Evolutionary conservation across 2,888 invertebrate genomes (phyloP).

Genomic region (Electrophaes corylata): DNA sequence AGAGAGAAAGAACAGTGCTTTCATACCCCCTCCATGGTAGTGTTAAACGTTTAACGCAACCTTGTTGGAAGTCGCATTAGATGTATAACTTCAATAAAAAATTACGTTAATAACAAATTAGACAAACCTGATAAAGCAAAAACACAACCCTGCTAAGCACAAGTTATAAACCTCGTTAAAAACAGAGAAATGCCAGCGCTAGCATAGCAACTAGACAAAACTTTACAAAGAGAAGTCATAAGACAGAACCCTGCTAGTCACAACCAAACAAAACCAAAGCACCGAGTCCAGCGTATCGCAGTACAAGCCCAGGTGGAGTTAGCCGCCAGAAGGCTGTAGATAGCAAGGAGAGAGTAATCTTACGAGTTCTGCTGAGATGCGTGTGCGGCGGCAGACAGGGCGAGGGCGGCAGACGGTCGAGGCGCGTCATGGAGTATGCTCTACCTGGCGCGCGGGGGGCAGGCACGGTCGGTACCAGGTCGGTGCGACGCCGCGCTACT

Average conservation of each 20-base stretch:
- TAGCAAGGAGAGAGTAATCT: slow-evolving; percentile 41
- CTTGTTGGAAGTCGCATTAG: no score
- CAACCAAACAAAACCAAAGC: background rate
- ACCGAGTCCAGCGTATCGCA: background rate
- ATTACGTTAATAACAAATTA: no score
- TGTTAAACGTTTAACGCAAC: no score
- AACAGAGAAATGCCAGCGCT: no score
- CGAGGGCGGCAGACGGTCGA: slow-evolving; percentile 85
- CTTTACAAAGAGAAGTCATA: background rate
- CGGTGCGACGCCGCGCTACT: slow-evolving; percentile 93
- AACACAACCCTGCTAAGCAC: no score
- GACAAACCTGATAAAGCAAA: no score
- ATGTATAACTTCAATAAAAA: no score
- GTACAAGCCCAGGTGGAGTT: background rate
- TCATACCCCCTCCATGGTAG: no score
- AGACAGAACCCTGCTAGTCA: background rate
- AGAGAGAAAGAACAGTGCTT: no score
- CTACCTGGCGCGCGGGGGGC: slow-evolving; percentile 85
- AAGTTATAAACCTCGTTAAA: no score
- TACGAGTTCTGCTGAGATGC: slow-evolving; percentile 67
- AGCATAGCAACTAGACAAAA: no score
- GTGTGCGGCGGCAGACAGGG: slow-evolving; percentile 64
- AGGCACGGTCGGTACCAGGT: slow-evolving; percentile 95
- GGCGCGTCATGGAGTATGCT: slow-evolving; percentile 96
- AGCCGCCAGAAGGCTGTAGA: slow-evolving; percentile 28